phyloP scores from a whole-genome alignment of 2,113 vertebrate species.

The Lontra canadensis region DNA sequence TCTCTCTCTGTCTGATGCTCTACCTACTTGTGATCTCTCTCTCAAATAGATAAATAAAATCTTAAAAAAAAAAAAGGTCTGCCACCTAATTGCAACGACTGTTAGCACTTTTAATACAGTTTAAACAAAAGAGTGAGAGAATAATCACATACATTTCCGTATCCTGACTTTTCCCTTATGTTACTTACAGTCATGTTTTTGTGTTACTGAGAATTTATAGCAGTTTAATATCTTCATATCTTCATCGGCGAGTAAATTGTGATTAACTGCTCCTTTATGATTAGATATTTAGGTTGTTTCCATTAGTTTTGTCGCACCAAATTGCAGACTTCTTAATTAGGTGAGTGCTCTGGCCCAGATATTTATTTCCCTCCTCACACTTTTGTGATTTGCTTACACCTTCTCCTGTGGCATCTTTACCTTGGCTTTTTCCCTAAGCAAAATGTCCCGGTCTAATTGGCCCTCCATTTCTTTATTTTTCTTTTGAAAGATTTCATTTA shows the following conservation, averaged over 20 bases:
- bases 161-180: not conserved
- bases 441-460: not conserved
- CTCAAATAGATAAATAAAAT: too few relatives aligned
- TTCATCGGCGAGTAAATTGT: not conserved
- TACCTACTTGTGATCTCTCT: too few relatives aligned
- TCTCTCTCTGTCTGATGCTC: too few relatives aligned
- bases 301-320: not conserved
- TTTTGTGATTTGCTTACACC: not conserved
- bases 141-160: not conserved
- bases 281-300: slow-evolving; percentile 1
- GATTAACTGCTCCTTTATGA: not conserved
- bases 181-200: not conserved
- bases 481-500: not conserved
- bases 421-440: not conserved
- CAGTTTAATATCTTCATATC: not conserved
- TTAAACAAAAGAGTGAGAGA: not conserved
- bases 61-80: not conserved
- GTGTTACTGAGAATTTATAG: not conserved
- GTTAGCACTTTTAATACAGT: not conserved
- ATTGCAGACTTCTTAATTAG: not conserved
- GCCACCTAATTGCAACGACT: not conserved
- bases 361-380: not conserved
- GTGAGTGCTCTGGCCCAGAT: not conserved
- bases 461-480: not conserved
- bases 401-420: not conserved